Evolutionary conservation across 2,797 vertebrate species (phyloP), one percentile per base, ranked within the genome.

Genomic region (Malurus splendens): DNA sequence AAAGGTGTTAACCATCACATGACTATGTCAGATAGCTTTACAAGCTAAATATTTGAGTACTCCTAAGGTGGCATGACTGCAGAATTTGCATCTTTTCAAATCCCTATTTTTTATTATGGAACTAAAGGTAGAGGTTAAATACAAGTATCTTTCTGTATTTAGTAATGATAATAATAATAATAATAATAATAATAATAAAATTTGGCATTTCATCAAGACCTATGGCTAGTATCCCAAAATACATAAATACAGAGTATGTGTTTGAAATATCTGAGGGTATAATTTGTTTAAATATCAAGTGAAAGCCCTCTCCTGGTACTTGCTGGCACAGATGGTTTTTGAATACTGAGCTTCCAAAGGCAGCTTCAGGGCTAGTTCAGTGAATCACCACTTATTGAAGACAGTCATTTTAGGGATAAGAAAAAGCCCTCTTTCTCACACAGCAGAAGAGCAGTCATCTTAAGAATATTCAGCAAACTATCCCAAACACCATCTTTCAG

Each of bases 291-390:
- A 94, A 87, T 90, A 93, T 88, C 85, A 77, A 92, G 91, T 85
- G 87, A 95, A 94, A 94, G 86, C 86, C 92, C 82, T 94, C 86
- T 95, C 89, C 87, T 95, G 92, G 94, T 94, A 95, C 93, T 95
- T 94, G 95, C 94, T 90, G 93, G 93, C 95, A 95, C 95, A 96
- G 95, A 96, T 95, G 93, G 90, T 91, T 95, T 91, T 87, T 94
- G 93, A 96, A 94, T 94, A 92, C 92, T 93, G 94, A 96, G 91
- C 93, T 93, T 93, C 80, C 72, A 92, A 86, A 89, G 64, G 79
- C 89, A 93, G 93, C 94, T 95, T 82, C 88, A 59, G 95, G 95
- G 93, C 92, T 93, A 79, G 92, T 95, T 93, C 85, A 90, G 92
- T 93, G 94, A 95, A 93, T 96, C 93, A 94, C 79, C 1, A 4